phyloP scores from a whole-genome alignment of 1,140 invertebrate species.

The Paraescarpia echinospica region DNA sequence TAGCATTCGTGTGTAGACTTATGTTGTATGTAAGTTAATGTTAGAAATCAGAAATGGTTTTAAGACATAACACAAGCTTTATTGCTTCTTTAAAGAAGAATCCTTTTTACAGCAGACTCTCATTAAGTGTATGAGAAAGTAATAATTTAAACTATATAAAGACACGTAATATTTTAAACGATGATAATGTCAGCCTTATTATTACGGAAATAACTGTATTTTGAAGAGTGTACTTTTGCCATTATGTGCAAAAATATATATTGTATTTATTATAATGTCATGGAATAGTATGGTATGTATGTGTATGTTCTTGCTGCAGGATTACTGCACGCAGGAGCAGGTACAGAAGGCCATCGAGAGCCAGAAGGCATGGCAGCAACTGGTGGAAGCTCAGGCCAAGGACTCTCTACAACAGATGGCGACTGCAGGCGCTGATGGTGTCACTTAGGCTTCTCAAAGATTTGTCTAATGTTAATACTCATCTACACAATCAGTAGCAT shows the following conservation, averaged over 20 bases:
- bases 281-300: no score
- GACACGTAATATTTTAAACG: no score
- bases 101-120: no score
- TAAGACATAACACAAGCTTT: no score
- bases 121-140: background rate
- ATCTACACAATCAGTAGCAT: background rate
- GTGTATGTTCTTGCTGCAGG: background rate
- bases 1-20: background rate
- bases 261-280: no score
- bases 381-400: constrained; percentile 2
- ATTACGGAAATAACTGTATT: no score
- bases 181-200: no score
- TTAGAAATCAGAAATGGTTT: no score
- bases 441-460: background rate
- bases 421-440: background rate
- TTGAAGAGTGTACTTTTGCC: no score
- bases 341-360: background rate
- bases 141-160: no score
- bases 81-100: no score
- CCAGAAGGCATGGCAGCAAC: background rate
- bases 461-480: background rate
- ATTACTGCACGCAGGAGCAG: background rate
- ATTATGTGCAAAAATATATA: no score
- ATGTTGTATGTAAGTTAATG: background rate
- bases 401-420: background rate